Evolutionary conservation across 2,797 vertebrate species (phyloP).

Genomic region (Platalea minor): DNA sequence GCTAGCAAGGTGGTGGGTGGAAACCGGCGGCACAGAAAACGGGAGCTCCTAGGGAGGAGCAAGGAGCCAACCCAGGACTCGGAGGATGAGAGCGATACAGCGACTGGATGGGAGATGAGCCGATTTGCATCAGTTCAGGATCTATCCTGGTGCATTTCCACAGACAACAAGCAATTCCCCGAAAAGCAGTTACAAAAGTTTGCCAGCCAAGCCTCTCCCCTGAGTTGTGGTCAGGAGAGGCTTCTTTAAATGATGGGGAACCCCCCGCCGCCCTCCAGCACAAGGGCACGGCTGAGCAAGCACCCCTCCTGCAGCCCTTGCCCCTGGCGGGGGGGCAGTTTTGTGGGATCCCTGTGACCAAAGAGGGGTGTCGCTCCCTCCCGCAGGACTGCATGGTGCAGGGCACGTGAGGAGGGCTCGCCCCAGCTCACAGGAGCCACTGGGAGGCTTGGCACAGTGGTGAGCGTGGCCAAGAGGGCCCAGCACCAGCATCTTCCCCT

Average conservation of each 20-base stretch:
- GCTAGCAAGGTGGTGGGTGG: rapidly evolving
- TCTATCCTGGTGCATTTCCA: neutral
- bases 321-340: rapidly evolving
- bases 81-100: neutral
- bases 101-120: no score
- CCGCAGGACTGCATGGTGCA: rapidly evolving
- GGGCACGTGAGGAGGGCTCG: neutral
- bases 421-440: rapidly evolving
- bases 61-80: neutral
- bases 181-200: neutral
- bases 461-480: rapidly evolving
- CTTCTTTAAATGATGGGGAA: neutral
- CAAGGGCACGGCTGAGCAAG: rapidly evolving
- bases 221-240: neutral
- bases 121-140: neutral
- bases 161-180: neutral
- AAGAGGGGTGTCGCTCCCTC: rapidly evolving
- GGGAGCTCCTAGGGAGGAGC: rapidly evolving
- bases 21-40: neutral
- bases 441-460: rapidly evolving
- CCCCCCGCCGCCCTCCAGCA: neutral
- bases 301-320: rapidly evolving
- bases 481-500: neutral
- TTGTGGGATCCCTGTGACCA: neutral
- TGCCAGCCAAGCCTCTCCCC: neutral